phyloP scores from a whole-genome alignment of 2,113 vertebrate genomes.

The Isichthys henryi region DNA sequence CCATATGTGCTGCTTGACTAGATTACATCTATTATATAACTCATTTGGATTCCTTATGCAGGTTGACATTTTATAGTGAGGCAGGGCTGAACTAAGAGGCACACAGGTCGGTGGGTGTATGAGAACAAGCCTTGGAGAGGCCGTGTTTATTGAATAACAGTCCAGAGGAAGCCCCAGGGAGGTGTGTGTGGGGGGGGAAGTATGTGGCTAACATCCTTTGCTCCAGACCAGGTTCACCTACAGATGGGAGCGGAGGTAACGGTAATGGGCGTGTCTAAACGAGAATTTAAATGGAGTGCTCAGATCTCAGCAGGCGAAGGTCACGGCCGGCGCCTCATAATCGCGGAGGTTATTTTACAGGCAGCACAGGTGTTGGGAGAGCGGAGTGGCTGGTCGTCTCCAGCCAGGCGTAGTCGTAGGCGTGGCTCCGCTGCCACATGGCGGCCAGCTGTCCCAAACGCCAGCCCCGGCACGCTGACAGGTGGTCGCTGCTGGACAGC shows the following conservation, averaged over 20 bases:
- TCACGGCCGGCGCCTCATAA: background rate
- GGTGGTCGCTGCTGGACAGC: background rate
- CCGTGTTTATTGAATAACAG: background rate
- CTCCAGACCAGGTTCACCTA: background rate
- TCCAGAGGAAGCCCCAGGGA: background rate
- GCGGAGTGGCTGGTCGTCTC: background rate
- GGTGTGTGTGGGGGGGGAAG: background rate
- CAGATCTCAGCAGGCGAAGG: background rate
- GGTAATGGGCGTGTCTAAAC: background rate
- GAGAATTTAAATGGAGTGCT: background rate
- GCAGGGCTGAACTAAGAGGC: background rate
- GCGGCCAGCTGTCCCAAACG: background rate
- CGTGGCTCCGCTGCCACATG: background rate
- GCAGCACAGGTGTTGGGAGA: background rate
- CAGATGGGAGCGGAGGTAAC: background rate
- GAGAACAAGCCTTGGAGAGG: background rate
- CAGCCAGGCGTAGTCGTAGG: background rate
- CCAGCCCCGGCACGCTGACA: background rate
- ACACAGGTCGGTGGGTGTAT: background rate
- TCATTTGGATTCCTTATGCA: background rate
- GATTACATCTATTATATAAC: background rate
- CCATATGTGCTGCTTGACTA: background rate
- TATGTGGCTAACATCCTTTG: background rate
- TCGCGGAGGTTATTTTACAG: background rate
- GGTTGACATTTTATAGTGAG: background rate